Percentiles rank a stretch among this genome's conserved stretches.
These are phyloP conservation scores for Notarius lentiginosus DNA, from an alignment of 2,113 vertebrate genomes.

Conservation along the genomic window DNA sequence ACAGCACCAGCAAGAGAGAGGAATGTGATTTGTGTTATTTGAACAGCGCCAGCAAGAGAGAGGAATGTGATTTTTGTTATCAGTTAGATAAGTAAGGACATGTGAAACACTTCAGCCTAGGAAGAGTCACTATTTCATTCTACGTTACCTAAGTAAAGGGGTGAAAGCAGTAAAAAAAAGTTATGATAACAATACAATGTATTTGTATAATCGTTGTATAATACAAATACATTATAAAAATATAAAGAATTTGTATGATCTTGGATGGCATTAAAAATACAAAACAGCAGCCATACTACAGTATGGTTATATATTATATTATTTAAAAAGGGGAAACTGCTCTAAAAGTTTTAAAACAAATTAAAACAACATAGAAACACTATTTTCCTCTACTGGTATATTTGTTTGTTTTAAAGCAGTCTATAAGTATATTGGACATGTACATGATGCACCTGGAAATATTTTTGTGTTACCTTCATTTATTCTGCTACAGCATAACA, in stretches of 20 bases:
- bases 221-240: too few relatives aligned
- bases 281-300: too few relatives aligned
- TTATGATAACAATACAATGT: background rate
- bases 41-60: background rate
- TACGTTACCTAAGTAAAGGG: background rate
- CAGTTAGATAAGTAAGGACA: conserved; percentile 27
- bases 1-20: background rate
- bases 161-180: background rate
- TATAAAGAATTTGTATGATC: too few relatives aligned
- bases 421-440: background rate
- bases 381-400: background rate
- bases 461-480: background rate
- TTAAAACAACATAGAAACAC: background rate
- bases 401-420: background rate
- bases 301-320: background rate
- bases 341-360: background rate
- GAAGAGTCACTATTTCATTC: conserved; percentile 11
- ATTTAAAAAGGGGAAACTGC: background rate
- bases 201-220: too few relatives aligned
- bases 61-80: conserved; percentile 33
- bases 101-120: conserved; percentile 35
- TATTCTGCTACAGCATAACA: background rate
- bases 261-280: too few relatives aligned
- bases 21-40: conserved; percentile 30
- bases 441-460: background rate